Conservation (phyloP, 2,113 vertebrate genomes). For the Empidonax traillii region DNA sequence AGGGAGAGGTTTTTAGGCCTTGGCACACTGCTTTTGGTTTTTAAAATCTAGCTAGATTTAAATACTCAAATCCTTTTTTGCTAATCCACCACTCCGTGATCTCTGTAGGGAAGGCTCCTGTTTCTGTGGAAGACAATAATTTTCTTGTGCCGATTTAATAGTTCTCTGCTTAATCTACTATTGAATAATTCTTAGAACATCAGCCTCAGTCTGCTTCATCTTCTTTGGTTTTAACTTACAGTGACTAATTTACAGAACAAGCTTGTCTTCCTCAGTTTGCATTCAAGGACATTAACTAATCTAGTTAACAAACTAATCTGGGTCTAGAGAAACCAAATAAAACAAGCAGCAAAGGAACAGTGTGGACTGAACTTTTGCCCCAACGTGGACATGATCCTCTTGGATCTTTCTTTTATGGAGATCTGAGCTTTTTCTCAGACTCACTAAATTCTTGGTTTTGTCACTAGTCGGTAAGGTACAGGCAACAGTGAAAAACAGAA, state of each 20-base stretch:
- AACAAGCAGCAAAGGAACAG: not conserved
- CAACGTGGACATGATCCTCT: not conserved
- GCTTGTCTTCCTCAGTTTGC: not conserved
- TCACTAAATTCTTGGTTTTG: not conserved
- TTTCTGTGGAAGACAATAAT: not conserved
- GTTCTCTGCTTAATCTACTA: not conserved
- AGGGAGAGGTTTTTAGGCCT: not conserved
- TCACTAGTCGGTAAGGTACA: not conserved
- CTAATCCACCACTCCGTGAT: not conserved
- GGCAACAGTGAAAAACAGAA: not conserved
- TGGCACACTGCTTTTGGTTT: not conserved
- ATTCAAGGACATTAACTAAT: not conserved
- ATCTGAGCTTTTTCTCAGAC: not conserved
- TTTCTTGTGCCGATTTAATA: not conserved
- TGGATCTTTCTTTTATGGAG: not conserved
- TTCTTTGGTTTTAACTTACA: constrained; percentile 2
- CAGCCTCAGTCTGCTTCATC: not conserved
- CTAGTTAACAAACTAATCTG: not conserved
- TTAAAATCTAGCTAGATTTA: not conserved
- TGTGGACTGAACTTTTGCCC: not conserved
- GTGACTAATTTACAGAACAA: constrained; percentile 3
- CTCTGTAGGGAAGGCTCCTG: not conserved
- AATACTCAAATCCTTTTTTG: not conserved
- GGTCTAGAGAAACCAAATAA: not conserved
- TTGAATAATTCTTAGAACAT: not conserved